phyloP scores from a whole-genome alignment of 2,888 invertebrate genomes.

The Argynnis bischoffii region DNA sequence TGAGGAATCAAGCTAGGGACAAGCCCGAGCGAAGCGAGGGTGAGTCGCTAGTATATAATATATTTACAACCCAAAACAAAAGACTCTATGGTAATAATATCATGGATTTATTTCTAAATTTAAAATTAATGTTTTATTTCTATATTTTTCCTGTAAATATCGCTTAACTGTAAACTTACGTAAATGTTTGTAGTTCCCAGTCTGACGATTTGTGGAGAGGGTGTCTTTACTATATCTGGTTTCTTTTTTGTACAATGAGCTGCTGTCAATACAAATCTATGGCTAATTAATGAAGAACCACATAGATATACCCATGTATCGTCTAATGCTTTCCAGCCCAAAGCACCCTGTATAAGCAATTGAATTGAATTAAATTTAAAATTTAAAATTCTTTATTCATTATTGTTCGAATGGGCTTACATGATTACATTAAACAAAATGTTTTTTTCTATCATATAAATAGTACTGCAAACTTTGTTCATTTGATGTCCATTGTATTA shows the following conservation, averaged over 20 bases:
- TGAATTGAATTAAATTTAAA: background rate
- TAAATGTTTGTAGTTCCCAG: constrained; percentile 41
- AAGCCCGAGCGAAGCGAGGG: no score
- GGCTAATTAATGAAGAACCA: constrained; percentile 85
- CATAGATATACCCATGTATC: constrained; percentile 71
- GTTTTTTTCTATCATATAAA: no score
- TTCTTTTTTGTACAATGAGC: constrained; percentile 81
- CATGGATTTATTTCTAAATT: no score
- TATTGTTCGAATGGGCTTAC: no score
- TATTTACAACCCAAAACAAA: no score
- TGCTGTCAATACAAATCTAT: constrained; percentile 85
- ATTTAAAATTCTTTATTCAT: background rate
- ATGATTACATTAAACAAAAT: no score
- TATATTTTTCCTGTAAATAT: background rate
- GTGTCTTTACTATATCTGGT: background rate
- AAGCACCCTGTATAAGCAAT: constrained; percentile 37
- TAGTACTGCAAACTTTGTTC: no score
- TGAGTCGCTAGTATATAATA: no score
- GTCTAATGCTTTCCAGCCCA: constrained; percentile 57
- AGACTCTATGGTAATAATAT: no score
- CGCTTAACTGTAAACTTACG: constrained; percentile 1
- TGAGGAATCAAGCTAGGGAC: no score
- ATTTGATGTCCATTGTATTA: no score
- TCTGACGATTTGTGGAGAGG: constrained; percentile 43
- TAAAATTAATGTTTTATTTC: background rate